These are phyloP conservation scores for Thymelicus lineola DNA, from an alignment of 2,888 invertebrate species.

Conservation along the genomic window DNA sequence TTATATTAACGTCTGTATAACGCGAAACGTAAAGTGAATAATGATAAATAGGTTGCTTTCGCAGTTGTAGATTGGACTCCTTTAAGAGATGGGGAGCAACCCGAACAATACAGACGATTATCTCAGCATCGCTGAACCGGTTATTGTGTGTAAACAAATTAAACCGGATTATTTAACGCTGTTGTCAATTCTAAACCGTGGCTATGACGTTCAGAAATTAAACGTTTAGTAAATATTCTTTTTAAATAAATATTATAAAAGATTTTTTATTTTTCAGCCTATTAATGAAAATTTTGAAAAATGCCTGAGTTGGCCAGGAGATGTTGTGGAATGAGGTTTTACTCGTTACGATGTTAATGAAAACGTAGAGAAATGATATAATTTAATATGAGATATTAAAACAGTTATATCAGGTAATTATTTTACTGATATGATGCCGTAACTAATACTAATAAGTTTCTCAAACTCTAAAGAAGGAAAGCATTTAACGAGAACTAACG, in stretches of 20 bases:
- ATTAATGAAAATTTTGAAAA: no score
- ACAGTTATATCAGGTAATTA: no score
- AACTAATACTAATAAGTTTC: no score
- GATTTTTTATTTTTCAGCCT: no score
- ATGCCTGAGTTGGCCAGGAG: no score
- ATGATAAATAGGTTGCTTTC: conserved; percentile 69
- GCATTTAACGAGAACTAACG: no score
- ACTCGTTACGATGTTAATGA: no score
- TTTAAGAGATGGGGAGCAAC: conserved; percentile 75
- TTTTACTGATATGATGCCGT: no score
- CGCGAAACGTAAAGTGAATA: conserved; percentile 50
- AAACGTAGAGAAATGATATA: no score
- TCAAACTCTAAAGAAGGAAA: no score
- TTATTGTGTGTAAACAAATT: conserved; percentile 73
- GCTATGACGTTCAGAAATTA: conserved; percentile 1
- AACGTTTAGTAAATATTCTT: conserved; percentile 2
- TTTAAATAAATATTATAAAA: neutral
- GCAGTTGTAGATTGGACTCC: conserved; percentile 65
- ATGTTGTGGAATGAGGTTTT: no score
- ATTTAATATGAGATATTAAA: no score
- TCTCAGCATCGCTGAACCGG: conserved; percentile 57
- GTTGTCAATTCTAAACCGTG: conserved; percentile 53
- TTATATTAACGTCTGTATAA: conserved; percentile 6
- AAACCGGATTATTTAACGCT: conserved; percentile 58
- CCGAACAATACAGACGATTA: conserved; percentile 75